A percentile compares a stretch with the other conserved stretches of the same genome.
Evolutionary conservation across 2,888 invertebrate species (phyloP).

Genomic region (Drosophila fulvimacula): DNA sequence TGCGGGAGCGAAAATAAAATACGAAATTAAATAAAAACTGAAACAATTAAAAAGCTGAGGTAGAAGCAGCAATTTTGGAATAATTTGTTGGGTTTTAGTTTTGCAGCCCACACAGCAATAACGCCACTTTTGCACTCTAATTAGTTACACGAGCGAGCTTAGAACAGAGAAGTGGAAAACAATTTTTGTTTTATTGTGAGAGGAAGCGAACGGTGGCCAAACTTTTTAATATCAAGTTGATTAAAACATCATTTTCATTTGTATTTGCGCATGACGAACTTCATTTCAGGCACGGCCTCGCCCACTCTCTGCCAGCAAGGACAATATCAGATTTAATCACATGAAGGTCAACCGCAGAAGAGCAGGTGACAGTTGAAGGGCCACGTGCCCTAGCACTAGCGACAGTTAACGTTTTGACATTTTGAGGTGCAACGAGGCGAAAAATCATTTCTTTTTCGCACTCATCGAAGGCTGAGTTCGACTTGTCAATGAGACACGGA

Average conservation of each 20-base stretch:
- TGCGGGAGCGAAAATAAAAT: background rate
- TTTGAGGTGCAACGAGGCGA: background rate
- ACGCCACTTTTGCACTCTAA: conserved; percentile 1
- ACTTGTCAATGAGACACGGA: background rate
- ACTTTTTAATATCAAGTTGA: background rate
- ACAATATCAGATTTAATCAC: background rate
- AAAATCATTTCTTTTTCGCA: background rate
- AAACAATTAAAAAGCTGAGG: too few relatives aligned
- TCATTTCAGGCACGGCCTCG: background rate
- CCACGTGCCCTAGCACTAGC: background rate
- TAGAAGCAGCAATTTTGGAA: background rate
- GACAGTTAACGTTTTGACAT: background rate
- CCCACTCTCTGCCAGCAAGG: background rate
- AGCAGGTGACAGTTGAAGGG: background rate
- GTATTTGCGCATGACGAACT: background rate
- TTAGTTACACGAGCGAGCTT: background rate
- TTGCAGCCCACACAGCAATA: background rate
- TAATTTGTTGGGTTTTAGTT: background rate
- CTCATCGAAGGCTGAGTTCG: background rate
- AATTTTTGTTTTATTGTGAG: background rate
- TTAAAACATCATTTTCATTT: background rate
- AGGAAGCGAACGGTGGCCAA: background rate
- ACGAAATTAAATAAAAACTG: too few relatives aligned
- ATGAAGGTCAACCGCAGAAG: background rate
- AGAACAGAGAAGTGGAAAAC: background rate